These are phyloP conservation scores for Nesidiocoris tenuis DNA, from an alignment of 2,888 invertebrate species.

Conservation along the genomic window DNA sequence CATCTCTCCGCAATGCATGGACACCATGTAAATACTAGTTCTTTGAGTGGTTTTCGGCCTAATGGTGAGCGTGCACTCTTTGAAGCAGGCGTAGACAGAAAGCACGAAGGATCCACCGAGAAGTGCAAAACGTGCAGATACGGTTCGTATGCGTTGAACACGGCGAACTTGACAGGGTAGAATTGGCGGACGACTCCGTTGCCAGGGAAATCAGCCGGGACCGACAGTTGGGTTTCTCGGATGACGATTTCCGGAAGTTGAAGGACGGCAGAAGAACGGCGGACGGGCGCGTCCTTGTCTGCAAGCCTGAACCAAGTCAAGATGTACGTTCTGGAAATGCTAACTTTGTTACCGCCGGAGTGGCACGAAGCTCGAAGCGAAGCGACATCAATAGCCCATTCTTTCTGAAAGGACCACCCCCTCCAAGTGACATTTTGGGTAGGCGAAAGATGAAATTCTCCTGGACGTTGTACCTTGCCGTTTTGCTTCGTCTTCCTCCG, in stretches of 20 bases:
- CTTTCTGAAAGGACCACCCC: conserved; percentile 23
- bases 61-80: conserved; percentile 63
- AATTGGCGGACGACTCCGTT: conserved; percentile 62
- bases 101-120: conserved; percentile 79
- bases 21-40: conserved; percentile 76
- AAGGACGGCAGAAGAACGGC: not conserved
- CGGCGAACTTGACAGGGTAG: conserved; percentile 66
- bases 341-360: not conserved
- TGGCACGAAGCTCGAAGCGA: not conserved
- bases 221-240: not conserved
- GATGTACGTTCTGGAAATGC: conserved; percentile 12
- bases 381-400: conserved; percentile 21
- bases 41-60: conserved; percentile 64
- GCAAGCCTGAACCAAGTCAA: conserved; percentile 17
- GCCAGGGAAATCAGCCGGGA: conserved; percentile 7
- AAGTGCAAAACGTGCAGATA: conserved; percentile 71
- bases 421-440: conserved; percentile 2
- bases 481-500: not conserved
- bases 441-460: not conserved
- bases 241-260: conserved; percentile 24
- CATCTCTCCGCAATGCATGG: conserved; percentile 73
- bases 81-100: conserved; percentile 94
- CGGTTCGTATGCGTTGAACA: conserved; percentile 68
- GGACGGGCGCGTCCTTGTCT: not conserved
- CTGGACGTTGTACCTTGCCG: no score